A percentile compares a stretch with the other conserved stretches of the same genome.
Evolutionary conservation across 92 coral and sea anemone genomes (phyloP).

Genomic region (Hydrozoanthus gracilis): DNA sequence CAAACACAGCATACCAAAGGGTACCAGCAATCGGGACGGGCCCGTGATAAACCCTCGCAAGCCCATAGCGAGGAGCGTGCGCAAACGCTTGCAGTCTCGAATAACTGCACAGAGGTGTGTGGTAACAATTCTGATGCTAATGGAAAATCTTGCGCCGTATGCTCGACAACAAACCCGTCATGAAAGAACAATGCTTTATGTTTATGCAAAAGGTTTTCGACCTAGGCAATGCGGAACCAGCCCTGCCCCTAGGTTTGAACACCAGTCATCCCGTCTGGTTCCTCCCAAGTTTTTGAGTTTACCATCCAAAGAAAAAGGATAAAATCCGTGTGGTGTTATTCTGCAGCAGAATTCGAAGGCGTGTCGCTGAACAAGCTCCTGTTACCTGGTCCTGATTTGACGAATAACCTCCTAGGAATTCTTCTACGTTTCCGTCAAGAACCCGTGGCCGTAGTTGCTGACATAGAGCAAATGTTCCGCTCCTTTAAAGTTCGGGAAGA

Average conservation of each 20-base stretch:
- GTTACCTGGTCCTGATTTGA: constrained; percentile 50
- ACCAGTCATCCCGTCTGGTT: constrained; percentile 45
- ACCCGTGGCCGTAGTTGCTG: constrained; percentile 56
- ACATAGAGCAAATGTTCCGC: constrained; percentile 68
- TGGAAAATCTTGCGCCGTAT: constrained; percentile 8
- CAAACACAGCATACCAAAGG: constrained; percentile 4
- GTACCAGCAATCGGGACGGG: constrained; percentile 6
- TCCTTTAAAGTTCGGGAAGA: constrained; percentile 53
- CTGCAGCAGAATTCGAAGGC: constrained; percentile 56
- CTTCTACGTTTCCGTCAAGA: constrained; percentile 57
- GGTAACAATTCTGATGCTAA: background rate
- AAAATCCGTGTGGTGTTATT: constrained; percentile 64
- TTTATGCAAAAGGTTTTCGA: constrained; percentile 63
- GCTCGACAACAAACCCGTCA: constrained; percentile 43
- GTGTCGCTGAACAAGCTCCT: constrained; percentile 55
- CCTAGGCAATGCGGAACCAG: constrained; percentile 53
- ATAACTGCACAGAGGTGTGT: constrained; percentile 63
- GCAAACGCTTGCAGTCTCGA: constrained; percentile 11
- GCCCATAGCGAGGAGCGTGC: constrained; percentile 55
- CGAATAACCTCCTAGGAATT: constrained; percentile 62
- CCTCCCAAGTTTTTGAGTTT: constrained; percentile 56
- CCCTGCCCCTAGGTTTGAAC: constrained; percentile 23
- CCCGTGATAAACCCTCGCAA: constrained; percentile 1
- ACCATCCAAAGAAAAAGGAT: constrained; percentile 55
- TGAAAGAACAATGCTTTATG: constrained; percentile 57